Base-by-base conservation (phyloP, 2,888 invertebrate genomes). In the Troilus luridus region DNA sequence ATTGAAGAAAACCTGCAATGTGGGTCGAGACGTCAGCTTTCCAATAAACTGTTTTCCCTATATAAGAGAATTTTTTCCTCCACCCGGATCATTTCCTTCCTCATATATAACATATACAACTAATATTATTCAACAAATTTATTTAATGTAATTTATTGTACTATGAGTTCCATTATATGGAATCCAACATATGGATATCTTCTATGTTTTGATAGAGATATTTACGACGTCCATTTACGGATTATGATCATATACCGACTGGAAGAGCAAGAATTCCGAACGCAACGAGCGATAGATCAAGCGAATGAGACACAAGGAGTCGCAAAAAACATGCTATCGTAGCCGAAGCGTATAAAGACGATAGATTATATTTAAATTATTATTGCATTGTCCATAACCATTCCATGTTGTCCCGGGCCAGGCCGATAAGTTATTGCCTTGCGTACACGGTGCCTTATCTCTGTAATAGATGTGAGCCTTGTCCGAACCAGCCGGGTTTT, bases 281-380 rank as follows among this genome's bases (percentile, higher is more conserved):
- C 67, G 5, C 10, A 24, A 67, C 67, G 67, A 19, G 21, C 72
- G 72, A 77, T 77, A 77, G 72, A 77, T 77, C 72, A 77, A 77
- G 12, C 0, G 27, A 41, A 77, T 77, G 72, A 77, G 67, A 67
- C 67, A 67, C 67, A 24, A 67, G 67, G 67, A 67, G 17, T 77
- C 72, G 72, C 24, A 24, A 24, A 77, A 77, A 77, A 77, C 72
- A 77, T 41, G 72, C 14, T 77, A 77, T 77, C 72, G 72, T 17
- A 77, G 72, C 72, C 64, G 72, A 77, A 77, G 72, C 72, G 72
- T 41, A 77, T 77, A 77, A 77, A 77, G 89, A 54, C 59, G 64
- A 67, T 89, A 89, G 62, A 67, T 89, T 89, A 89, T 67, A 89
- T 64, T 89, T 64, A 89, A 89, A 89, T 89, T 89, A 89, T 89